Evolutionary conservation across 2,113 vertebrate genomes (phyloP).

Genomic region (Actenoides lindsayi): DNA sequence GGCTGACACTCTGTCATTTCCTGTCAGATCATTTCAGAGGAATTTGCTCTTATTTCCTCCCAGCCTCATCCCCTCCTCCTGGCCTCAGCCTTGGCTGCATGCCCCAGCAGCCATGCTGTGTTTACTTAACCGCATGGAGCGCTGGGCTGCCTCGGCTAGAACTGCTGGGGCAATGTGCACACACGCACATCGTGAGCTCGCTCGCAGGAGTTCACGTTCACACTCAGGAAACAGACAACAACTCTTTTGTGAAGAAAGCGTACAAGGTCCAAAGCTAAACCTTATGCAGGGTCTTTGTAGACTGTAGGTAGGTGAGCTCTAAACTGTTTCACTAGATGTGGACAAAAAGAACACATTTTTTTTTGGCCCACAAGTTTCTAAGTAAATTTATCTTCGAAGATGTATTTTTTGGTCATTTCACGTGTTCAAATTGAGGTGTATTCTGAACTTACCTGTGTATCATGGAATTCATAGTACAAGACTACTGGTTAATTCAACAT

Average conservation of each 20-base stretch:
- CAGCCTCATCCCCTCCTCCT: conserved; percentile 67
- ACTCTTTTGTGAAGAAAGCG: background rate
- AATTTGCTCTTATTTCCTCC: conserved; percentile 95
- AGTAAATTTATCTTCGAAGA: background rate
- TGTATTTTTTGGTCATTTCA: background rate
- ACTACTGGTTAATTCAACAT: background rate
- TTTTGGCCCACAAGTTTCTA: background rate
- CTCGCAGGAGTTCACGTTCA: background rate
- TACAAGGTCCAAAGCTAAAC: background rate
- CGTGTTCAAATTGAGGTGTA: background rate
- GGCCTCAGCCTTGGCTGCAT: conserved; percentile 46
- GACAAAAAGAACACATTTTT: background rate
- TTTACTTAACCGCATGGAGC: conserved; percentile 81
- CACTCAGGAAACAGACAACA: background rate
- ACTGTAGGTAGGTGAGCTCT: background rate
- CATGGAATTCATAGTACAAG: background rate
- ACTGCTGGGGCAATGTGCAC: background rate
- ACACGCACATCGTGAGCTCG: background rate
- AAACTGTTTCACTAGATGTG: background rate
- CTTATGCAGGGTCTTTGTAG: background rate
- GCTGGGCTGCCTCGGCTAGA: background rate
- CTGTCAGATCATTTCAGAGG: conserved; percentile 91
- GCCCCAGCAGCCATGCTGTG: conserved; percentile 59
- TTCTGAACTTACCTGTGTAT: background rate
- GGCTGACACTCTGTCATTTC: conserved; percentile 91